Percentiles rank a stretch among this genome's conserved stretches.
Conservation (phyloP, 2,113 vertebrate species). For the Pteruthius melanotis region DNA sequence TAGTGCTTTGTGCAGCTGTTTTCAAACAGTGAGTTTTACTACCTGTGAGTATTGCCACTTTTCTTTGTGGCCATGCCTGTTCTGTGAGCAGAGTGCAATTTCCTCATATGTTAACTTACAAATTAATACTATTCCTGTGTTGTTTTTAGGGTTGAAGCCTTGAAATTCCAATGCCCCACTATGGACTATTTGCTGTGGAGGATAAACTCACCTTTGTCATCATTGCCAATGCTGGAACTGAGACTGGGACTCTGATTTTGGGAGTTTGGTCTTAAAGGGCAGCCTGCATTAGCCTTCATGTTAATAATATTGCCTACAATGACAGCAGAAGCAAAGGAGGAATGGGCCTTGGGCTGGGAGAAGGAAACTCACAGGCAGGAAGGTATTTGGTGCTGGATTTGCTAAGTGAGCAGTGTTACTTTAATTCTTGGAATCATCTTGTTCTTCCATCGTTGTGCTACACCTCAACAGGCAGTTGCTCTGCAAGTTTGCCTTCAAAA, state of each 20-base stretch:
- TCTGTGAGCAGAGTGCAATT: neutral
- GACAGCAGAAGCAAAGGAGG: neutral
- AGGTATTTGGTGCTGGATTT: neutral
- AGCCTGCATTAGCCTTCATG: neutral
- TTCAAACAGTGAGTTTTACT: neutral
- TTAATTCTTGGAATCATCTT: neutral
- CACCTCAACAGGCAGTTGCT: neutral
- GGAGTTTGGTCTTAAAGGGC: neutral
- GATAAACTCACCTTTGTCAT: neutral
- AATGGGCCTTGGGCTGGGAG: neutral
- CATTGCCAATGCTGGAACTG: neutral
- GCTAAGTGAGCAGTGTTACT: neutral
- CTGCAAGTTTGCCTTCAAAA: neutral
- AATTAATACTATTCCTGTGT: neutral
- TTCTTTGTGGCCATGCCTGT: neutral
- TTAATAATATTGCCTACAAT: neutral
- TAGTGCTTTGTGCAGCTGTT: conserved; percentile 2
- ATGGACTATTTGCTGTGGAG: neutral
- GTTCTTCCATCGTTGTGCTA: accelerated
- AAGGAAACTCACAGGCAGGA: neutral
- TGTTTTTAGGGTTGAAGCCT: neutral
- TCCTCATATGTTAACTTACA: neutral
- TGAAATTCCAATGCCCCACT: neutral
- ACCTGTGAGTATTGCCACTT: neutral
- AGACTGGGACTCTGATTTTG: neutral